Evolutionary conservation across 2,888 invertebrate species (phyloP), one percentile per base, ranked within the genome.

Genomic region (Pseudanteris insignis): DNA sequence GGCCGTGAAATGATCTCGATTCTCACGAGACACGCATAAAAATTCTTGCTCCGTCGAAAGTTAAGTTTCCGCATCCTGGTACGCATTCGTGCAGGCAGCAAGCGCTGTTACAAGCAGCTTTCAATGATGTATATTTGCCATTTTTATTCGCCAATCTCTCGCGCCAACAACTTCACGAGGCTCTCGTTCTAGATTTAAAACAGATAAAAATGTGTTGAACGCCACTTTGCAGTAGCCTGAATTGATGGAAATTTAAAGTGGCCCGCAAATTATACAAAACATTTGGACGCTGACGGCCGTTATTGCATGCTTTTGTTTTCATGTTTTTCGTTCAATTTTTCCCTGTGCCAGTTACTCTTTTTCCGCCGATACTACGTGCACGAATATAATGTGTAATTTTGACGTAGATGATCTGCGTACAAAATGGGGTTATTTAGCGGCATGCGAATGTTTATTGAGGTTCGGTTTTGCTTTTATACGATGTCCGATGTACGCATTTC

Each of bases 61-160:
- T 33, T 46, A 30, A 46, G 34, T 14, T 40, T 29, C 38, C 46
- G n/a, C 26, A 18, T 34, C 28, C 15, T 25, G 15, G 25, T 14
- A 47, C 29, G 41, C 38, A 38, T 40, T 33, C 38, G 47, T 41
- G 44, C 41, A 36, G 28, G 36, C 46, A 30, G 13, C 7, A 11
- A 24, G 26, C 21, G 40, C n/a, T 34, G 55, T 41, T 55, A 29
- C 40, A 34, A 14, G 25, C 34, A 55, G 9, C 34, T 48, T 47
- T 36, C 50, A 60, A 63, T 61, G 63, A 65, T 55, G 60, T 60
- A 57, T 65, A 50, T 63, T 65, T 58, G 58, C 61, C 58, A 65
- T 65, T 65, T 61, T 18, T 18, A 63, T 63, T 54, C 61, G 43
- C 46, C 50, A 60, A 63, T 55, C 48, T 61, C 46, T 38, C 40